Percentiles rank a stretch among this genome's conserved stretches.
These are phyloP conservation scores for Oncorhynchus nerka DNA, from an alignment of 2,113 vertebrate species.

Conservation along the genomic window DNA sequence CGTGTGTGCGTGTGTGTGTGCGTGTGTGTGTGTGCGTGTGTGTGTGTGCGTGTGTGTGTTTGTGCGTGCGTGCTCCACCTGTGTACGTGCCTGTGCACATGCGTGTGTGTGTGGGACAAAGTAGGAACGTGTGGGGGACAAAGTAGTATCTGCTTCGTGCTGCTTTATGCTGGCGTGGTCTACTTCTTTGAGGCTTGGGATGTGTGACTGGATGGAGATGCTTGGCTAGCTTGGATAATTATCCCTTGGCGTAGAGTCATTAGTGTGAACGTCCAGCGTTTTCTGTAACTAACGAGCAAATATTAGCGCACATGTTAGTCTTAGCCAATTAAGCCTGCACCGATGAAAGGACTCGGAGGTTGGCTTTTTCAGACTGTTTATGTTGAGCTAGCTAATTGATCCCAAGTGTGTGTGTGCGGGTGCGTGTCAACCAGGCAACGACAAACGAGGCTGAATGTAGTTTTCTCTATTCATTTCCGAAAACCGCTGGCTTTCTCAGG, in stretches of 20 bases:
- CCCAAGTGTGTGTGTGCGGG: background rate
- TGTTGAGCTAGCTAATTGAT: background rate
- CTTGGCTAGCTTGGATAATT: constrained; percentile 26
- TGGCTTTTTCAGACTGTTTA: background rate
- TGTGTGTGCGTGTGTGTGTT: constrained; percentile 6
- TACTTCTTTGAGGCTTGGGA: background rate
- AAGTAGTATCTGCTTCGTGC: background rate
- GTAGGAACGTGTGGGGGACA: background rate
- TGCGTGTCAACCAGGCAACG: background rate
- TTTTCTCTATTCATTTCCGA: background rate
- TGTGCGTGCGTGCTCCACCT: background rate
- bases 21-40: background rate
- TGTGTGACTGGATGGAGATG: constrained; percentile 13
- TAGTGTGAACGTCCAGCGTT: background rate
- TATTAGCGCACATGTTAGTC: background rate
- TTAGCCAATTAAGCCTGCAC: background rate
- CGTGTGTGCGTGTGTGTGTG: background rate
- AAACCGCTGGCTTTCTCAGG: background rate
- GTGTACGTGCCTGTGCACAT: background rate
- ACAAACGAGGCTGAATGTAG: constrained; percentile 36
- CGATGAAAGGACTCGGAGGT: background rate
- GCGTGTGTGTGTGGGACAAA: background rate
- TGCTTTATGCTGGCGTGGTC: no score
- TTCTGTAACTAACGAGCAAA: background rate
- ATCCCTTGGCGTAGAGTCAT: background rate